Percentiles rank a stretch among this genome's conserved stretches.
Conservation (phyloP, 2,888 invertebrate genomes). For the Liodrosophila aerea region DNA sequence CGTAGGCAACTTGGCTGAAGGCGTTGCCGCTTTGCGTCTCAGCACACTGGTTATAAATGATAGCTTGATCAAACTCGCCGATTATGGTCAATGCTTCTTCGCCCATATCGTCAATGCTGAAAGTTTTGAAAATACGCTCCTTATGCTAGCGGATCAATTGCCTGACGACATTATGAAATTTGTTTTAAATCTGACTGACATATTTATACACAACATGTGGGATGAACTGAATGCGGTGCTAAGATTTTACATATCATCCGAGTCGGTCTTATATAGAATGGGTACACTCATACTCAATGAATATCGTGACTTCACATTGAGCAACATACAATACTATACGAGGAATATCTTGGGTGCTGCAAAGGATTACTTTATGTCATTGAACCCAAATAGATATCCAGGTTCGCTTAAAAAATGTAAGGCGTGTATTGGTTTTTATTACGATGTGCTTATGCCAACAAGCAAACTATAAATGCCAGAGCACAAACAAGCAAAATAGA, state of each 20-base stretch:
- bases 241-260: slow-evolving; percentile 54
- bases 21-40: slow-evolving; percentile 24
- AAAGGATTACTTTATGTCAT: slow-evolving; percentile 40
- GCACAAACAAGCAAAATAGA: too few species aligned
- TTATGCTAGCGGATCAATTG: slow-evolving; percentile 42
- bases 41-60: too few species aligned
- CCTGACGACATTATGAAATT: slow-evolving; percentile 14
- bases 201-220: slow-evolving; percentile 45
- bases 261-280: slow-evolving; percentile 63
- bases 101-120: slow-evolving; percentile 51
- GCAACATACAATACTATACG: slow-evolving; percentile 10
- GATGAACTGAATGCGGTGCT: slow-evolving; percentile 36
- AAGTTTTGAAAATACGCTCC: slow-evolving; percentile 51
- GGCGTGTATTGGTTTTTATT: too few species aligned
- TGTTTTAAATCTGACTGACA: slow-evolving; percentile 48
- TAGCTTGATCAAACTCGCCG: slow-evolving; percentile 33
- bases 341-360: slow-evolving; percentile 40
- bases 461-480: too few species aligned
- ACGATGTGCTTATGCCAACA: too few species aligned
- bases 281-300: slow-evolving; percentile 32
- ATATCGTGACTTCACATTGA: background rate
- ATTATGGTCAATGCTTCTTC: slow-evolving; percentile 35
- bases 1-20: slow-evolving; percentile 23
- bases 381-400: slow-evolving; percentile 50
- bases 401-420: slow-evolving; percentile 33